Percentiles rank a stretch among this genome's conserved stretches.
These are phyloP conservation scores for Mimachlamys varia DNA, from an alignment of 2,888 invertebrate genomes.

Conservation along the genomic window DNA sequence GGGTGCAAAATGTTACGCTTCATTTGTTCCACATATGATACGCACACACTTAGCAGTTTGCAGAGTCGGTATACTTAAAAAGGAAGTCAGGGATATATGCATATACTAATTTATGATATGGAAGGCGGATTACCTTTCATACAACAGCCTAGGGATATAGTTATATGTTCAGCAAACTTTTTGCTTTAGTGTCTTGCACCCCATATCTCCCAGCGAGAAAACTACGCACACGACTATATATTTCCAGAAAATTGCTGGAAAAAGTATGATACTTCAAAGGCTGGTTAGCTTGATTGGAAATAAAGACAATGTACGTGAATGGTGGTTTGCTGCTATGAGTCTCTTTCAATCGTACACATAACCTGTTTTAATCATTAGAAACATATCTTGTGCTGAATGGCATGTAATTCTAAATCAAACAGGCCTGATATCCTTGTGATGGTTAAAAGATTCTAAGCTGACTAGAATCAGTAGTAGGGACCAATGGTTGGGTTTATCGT, in stretches of 20 bases:
- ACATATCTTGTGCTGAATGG: too few species aligned
- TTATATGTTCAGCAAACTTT: background rate
- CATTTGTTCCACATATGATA: too few species aligned
- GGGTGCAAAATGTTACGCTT: too few species aligned
- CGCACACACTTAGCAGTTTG: too few species aligned
- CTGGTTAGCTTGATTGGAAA: background rate
- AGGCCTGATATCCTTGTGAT: background rate
- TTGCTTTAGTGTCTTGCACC: background rate
- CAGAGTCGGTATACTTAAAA: background rate
- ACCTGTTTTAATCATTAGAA: too few species aligned
- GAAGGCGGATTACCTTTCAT: background rate
- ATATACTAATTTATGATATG: background rate
- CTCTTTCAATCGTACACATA: too few species aligned
- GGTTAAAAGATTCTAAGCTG: background rate
- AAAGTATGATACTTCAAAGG: background rate
- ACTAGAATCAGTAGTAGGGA: background rate
- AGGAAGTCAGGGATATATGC: background rate
- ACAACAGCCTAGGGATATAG: background rate
- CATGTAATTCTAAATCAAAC: too few species aligned
- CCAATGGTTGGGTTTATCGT: background rate
- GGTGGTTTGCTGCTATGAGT: too few species aligned
- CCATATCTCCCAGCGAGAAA: background rate
- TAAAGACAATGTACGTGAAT: background rate
- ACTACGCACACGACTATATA: background rate
- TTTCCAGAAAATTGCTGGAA: conserved; percentile 4